phyloP scores from a whole-genome alignment of 1,140 invertebrate species.

The Dryas iulia region DNA sequence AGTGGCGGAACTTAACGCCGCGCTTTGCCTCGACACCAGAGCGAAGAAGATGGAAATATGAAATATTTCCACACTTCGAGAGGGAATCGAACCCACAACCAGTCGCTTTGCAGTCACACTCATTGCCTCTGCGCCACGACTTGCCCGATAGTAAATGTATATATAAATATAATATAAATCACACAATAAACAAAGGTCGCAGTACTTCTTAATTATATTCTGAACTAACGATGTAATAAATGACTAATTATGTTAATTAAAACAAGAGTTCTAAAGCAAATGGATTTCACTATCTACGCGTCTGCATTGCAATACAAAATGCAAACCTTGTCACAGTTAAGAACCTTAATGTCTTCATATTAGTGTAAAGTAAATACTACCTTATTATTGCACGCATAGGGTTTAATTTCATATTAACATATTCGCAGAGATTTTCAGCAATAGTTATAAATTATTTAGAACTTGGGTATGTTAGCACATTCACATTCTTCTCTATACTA shows the following conservation, averaged over 20 bases:
- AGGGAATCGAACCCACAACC: too few species aligned
- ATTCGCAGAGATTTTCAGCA: background rate
- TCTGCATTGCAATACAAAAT: slow-evolving; percentile 11
- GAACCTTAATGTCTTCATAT: background rate
- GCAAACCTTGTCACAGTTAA: slow-evolving; percentile 3
- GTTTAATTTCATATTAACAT: background rate
- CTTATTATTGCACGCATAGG: background rate
- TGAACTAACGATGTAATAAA: background rate
- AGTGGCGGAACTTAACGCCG: too few species aligned
- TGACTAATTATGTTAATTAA: background rate
- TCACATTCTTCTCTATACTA: background rate
- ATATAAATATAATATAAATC: background rate
- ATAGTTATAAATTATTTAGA: background rate
- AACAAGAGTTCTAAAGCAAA: slow-evolving; percentile 6
- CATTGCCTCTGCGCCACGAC: too few species aligned
- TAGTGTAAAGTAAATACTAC: background rate
- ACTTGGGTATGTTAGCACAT: background rate
- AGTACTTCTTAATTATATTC: background rate
- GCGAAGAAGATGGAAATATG: too few species aligned
- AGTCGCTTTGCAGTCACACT: too few species aligned
- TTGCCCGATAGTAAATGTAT: too few species aligned
- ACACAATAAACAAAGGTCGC: background rate
- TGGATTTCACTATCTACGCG: background rate
- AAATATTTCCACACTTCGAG: too few species aligned
- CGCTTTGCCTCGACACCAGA: too few species aligned